These are phyloP conservation scores for Condylura cristata DNA, from an alignment of 2,113 vertebrate genomes.

Conservation along the genomic window DNA sequence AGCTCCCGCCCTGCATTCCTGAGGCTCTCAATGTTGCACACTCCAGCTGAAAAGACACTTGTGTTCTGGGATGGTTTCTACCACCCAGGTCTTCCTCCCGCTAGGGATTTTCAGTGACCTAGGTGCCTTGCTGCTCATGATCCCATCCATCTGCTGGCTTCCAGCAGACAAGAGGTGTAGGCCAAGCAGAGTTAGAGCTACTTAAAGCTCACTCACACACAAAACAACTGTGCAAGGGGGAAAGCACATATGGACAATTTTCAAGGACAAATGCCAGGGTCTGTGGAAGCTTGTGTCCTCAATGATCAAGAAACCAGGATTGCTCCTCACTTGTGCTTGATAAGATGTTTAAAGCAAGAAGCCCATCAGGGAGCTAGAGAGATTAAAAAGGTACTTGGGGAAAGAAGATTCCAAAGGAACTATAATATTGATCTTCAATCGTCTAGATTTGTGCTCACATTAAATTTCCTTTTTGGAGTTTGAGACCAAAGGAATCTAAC, in stretches of 20 bases:
- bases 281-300: no score
- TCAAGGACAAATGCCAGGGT: conserved; percentile 51
- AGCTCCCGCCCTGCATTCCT: conserved; percentile 42
- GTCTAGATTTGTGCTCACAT: background rate
- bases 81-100: background rate
- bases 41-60: background rate
- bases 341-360: background rate
- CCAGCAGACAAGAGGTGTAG: background rate
- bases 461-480: conserved; percentile 13
- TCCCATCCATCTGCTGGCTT: background rate
- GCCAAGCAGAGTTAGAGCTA: background rate
- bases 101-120: conserved; percentile 8
- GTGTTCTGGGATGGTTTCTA: background rate
- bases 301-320: background rate
- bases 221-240: background rate
- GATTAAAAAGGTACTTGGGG: conserved; percentile 5
- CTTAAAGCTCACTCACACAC: background rate
- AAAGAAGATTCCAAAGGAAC: conserved; percentile 47
- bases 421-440: conserved; percentile 19
- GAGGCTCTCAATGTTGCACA: conserved; percentile 1
- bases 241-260: background rate
- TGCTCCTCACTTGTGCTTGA: background rate
- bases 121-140: background rate
- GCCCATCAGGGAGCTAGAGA: background rate
- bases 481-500: background rate